These are phyloP conservation scores for Rafetus swinhoei DNA, from an alignment of 2,113 vertebrate genomes.

Conservation along the genomic window DNA sequence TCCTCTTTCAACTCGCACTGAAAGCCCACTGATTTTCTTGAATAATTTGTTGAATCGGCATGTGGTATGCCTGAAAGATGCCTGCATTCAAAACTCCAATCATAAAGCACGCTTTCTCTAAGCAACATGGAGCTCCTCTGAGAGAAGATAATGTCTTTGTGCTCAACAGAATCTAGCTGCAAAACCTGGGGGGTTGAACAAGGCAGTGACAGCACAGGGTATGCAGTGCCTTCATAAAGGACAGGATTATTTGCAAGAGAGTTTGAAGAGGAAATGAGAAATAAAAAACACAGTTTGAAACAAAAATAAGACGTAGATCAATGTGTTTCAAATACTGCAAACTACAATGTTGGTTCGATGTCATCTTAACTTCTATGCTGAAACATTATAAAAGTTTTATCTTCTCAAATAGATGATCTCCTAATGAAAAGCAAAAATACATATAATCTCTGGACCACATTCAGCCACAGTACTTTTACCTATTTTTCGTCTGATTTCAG, in stretches of 20 bases:
- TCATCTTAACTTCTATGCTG: background rate
- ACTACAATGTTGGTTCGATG: background rate
- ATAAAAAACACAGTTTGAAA: background rate
- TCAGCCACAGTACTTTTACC: background rate
- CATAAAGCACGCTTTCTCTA: background rate
- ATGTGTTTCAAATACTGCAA: background rate
- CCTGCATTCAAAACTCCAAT: background rate
- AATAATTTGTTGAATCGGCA: background rate
- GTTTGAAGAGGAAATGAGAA: background rate
- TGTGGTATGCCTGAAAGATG: background rate
- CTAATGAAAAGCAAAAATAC: fast-evolving
- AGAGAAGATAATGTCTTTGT: background rate
- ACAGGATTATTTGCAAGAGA: background rate
- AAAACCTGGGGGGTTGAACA: conserved; percentile 14
- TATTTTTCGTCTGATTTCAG: background rate
- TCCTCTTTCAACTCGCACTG: background rate
- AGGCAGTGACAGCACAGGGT: background rate
- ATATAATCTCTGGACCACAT: background rate
- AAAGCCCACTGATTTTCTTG: background rate
- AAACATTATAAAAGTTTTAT: background rate
- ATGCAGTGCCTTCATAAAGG: background rate
- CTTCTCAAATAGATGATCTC: background rate
- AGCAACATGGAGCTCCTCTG: background rate
- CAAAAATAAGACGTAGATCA: background rate
- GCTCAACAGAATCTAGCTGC: background rate